A percentile compares a stretch with the other conserved stretches of the same genome.
Evolutionary conservation across 2,888 invertebrate species (phyloP).

Genomic region (Heliconius ismenius): DNA sequence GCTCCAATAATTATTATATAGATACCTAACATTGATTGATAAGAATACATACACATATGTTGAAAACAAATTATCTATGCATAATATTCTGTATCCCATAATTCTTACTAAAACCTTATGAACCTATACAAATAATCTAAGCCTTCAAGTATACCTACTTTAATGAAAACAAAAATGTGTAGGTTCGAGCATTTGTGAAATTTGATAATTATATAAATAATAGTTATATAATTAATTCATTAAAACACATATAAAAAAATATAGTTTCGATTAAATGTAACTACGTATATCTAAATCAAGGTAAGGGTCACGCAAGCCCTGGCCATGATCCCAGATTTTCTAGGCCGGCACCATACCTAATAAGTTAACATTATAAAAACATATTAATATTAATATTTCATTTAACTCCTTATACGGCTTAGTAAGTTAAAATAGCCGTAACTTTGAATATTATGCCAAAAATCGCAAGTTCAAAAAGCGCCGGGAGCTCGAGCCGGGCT

Average conservation of each 20-base stretch:
- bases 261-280: slow-evolving; percentile 18
- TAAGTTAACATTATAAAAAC: slow-evolving; percentile 14
- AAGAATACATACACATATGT: not conserved
- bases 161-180: not conserved
- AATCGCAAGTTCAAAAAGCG: slow-evolving; percentile 58
- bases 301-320: slow-evolving; percentile 44
- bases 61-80: not conserved
- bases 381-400: not conserved
- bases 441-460: slow-evolving; percentile 42
- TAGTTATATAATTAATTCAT: not conserved
- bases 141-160: not conserved
- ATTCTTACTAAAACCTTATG: not conserved
- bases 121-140: too few relatives aligned
- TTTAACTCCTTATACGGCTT: not conserved
- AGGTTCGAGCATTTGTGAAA: not conserved
- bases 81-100: not conserved
- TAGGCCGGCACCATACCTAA: slow-evolving; percentile 31
- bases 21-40: not conserved
- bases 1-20: slow-evolving; percentile 53
- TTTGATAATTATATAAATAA: not conserved
- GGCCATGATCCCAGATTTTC: slow-evolving; percentile 43
- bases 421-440: not conserved
- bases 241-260: slow-evolving; percentile 7
- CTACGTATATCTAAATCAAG: slow-evolving; percentile 35
- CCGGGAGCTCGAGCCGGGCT: slow-evolving; percentile 77